Base-by-base conservation (phyloP, 2,797 vertebrate species). In the Oophaga sylvatica region DNA sequence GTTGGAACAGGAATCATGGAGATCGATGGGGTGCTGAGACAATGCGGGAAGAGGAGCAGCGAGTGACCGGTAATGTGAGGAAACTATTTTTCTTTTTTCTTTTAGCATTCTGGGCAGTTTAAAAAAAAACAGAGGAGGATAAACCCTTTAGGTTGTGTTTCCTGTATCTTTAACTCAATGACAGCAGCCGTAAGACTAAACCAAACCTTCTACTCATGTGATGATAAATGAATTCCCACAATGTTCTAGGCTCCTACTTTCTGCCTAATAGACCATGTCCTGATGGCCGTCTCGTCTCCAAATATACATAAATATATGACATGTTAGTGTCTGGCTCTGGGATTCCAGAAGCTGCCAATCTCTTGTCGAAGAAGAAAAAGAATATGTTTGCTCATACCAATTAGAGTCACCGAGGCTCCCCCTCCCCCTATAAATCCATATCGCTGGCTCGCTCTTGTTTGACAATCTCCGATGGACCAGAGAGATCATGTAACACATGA, bases 241-340 rank as follows among this genome's bases (percentile, higher is more conserved):
- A 31, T 59, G n/a, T 79, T 59, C 45, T 45, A 78, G 62, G 65
- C 76, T 85, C 76, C 71, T 59, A 77, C 56, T 62, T 75, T n/a
- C 35, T 77, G 83, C 20, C 59, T 79, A 85, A 85, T 79, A 53
- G 84, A 65, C 35, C 62, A n/a, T 79, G 17, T 53, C 60, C 2
- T 53, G 41, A 86, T 20, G 8, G 76, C 77, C 56, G 67, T 79
- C 62, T 68, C 57, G 45, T 22, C 84, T 79, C 53, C 4, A 57
- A 65, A 86, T 57, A 67, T 79, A 35, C 65, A 77, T 79, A 80
- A 86, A 77, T 41, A 59, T 71, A 56, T 80, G 67, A 80, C 63
- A 45, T n/a, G 53, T 45, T 29, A 80, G 67, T 60, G 62, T 26
- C 48, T 57, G 3, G 67, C 76, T 41, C 31, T 5, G 22, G 35